These are phyloP conservation scores for Drosophila cracens DNA, from an alignment of 2,888 invertebrate species.

Conservation along the genomic window DNA sequence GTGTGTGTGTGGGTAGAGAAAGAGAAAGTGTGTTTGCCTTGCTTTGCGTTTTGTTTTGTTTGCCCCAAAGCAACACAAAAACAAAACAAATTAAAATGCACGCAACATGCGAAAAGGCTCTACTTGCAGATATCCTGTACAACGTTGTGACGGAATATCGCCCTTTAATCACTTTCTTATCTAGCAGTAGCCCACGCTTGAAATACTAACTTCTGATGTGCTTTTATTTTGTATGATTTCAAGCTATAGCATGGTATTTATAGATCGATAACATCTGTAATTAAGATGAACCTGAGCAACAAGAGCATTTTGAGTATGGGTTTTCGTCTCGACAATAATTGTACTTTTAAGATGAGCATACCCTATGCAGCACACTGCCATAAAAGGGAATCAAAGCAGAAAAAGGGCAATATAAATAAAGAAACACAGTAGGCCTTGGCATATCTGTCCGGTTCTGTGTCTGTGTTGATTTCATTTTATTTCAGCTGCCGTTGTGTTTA, in stretches of 20 bases:
- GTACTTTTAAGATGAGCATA: background rate
- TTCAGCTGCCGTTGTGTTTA: constrained; percentile 36
- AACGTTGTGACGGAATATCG: background rate
- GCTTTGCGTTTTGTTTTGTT: constrained; percentile 65
- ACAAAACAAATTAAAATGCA: constrained; percentile 6
- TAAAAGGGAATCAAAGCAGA: background rate
- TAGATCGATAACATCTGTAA: background rate
- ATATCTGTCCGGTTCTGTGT: constrained; percentile 3
- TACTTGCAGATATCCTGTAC: constrained; percentile 13
- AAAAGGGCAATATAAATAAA: constrained; percentile 34
- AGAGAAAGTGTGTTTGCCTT: constrained; percentile 56
- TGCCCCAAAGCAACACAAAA: constrained; percentile 29
- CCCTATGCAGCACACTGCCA: background rate
- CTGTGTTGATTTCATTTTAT: constrained; percentile 61
- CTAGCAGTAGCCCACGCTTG: background rate
- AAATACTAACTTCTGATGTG: background rate
- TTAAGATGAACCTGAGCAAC: too few relatives aligned
- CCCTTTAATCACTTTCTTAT: background rate
- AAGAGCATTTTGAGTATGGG: background rate
- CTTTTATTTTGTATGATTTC: background rate
- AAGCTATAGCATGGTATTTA: background rate
- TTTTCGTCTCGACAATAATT: background rate
- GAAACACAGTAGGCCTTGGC: constrained; percentile 16
- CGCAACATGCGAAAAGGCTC: background rate
- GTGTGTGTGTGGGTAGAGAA: background rate